Evolutionary conservation across 2,113 vertebrate species (phyloP).

Genomic region (Ploceus nigricollis): DNA sequence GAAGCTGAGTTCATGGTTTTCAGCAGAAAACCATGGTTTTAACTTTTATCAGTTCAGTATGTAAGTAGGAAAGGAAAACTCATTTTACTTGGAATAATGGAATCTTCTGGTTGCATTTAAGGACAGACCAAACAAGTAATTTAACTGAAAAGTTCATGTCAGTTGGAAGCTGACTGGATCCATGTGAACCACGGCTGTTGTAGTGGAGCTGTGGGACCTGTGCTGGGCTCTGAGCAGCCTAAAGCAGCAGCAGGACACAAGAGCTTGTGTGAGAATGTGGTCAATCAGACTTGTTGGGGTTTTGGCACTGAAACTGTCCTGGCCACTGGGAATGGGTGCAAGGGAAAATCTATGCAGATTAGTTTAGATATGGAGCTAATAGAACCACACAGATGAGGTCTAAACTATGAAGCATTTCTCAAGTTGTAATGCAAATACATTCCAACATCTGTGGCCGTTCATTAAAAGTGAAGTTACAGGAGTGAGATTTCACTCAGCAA

Average conservation of each 20-base stretch:
- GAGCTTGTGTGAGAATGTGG: neutral
- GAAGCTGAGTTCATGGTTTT: conserved; percentile 13
- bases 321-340: neutral
- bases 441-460: neutral
- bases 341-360: neutral
- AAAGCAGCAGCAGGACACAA: neutral
- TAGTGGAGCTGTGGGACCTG: neutral
- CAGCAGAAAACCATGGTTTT: neutral
- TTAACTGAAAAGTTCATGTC: neutral
- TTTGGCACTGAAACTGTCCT: neutral
- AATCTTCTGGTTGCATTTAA: neutral
- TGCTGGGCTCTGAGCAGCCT: neutral
- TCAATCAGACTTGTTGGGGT: neutral
- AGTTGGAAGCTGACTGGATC: neutral
- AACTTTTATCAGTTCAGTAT: neutral
- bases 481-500: neutral
- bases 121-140: neutral
- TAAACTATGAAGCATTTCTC: neutral
- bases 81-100: neutral
- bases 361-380: neutral
- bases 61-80: neutral
- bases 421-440: neutral
- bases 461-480: neutral
- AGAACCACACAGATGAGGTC: neutral
- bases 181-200: rapidly evolving